Evolutionary conservation across 1,140 invertebrate genomes (phyloP).

Genomic region (Globodera rostochiensis): DNA sequence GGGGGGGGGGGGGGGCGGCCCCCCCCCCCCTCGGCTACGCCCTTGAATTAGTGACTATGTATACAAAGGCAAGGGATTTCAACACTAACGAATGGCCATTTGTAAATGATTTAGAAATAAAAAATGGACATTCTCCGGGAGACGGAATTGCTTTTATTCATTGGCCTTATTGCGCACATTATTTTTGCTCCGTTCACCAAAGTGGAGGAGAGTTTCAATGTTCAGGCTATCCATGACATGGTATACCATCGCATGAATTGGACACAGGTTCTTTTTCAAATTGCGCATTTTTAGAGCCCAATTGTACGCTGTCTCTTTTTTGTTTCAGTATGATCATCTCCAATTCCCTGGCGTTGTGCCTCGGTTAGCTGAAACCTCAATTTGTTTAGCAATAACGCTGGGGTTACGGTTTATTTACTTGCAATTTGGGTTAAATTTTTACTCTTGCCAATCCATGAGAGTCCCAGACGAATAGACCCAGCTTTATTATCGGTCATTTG

Average conservation of each 20-base stretch:
- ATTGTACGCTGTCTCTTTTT: neutral
- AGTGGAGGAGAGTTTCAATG: constrained; percentile 99
- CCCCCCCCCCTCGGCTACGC: no score
- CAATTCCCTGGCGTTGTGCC: constrained; percentile 98
- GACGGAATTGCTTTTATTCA: constrained; percentile 55
- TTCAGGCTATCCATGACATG: constrained; percentile 91
- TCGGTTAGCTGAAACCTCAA: constrained; percentile 66
- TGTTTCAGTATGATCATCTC: constrained; percentile 88
- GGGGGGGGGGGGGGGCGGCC: no score
- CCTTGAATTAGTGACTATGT: no score
- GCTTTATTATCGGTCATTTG: no score
- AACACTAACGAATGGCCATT: no score
- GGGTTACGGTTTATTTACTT: neutral
- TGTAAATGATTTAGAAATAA: neutral
- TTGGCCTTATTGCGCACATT: constrained; percentile 73
- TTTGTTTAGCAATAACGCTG: neutral
- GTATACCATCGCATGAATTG: constrained; percentile 84
- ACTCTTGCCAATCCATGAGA: neutral
- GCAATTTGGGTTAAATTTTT: neutral
- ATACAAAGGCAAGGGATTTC: no score
- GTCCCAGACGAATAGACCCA: no score
- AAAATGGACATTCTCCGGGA: neutral
- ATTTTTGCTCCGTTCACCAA: constrained; percentile 92
- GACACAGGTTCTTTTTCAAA: constrained; percentile 73
- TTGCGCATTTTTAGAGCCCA: constrained; percentile 29